Evolutionary conservation across 2,888 invertebrate genomes (phyloP).

Genomic region (Limnephilus auricula): DNA sequence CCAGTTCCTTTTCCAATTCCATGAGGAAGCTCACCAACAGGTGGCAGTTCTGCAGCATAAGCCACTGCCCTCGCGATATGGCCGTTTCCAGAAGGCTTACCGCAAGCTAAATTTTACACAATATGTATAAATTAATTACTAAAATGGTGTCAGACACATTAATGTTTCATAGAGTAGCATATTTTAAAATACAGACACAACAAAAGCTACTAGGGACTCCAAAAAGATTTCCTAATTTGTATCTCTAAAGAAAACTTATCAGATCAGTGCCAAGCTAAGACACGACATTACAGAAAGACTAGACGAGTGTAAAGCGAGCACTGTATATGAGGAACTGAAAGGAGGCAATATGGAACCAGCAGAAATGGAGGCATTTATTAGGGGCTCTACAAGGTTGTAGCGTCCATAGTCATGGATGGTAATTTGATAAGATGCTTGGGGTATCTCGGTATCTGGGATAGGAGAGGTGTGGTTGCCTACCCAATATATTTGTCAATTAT

Average conservation of each 20-base stretch:
- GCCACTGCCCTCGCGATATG: slow-evolving; percentile 89
- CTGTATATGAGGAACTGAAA: too few relatives aligned
- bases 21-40: slow-evolving; percentile 87
- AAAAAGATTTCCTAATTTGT: too few relatives aligned
- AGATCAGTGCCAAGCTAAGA: too few relatives aligned
- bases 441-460: background rate
- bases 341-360: too few relatives aligned
- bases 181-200: background rate
- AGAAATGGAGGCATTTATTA: too few relatives aligned
- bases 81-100: slow-evolving; percentile 82
- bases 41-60: slow-evolving; percentile 96
- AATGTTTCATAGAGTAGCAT: background rate
- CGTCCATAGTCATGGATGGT: background rate
- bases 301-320: too few relatives aligned
- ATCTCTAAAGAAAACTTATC: too few relatives aligned
- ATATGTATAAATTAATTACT: background rate
- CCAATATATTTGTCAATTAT: background rate
- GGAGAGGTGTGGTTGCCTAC: background rate
- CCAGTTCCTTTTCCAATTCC: slow-evolving; percentile 89
- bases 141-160: background rate
- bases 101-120: slow-evolving; percentile 79
- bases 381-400: too few relatives aligned
- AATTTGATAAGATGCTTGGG: background rate
- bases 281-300: too few relatives aligned
- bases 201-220: too few relatives aligned